These are phyloP conservation scores for Daubentonia madagascariensis DNA, from an alignment of 2,113 vertebrate species.

Conservation along the genomic window DNA sequence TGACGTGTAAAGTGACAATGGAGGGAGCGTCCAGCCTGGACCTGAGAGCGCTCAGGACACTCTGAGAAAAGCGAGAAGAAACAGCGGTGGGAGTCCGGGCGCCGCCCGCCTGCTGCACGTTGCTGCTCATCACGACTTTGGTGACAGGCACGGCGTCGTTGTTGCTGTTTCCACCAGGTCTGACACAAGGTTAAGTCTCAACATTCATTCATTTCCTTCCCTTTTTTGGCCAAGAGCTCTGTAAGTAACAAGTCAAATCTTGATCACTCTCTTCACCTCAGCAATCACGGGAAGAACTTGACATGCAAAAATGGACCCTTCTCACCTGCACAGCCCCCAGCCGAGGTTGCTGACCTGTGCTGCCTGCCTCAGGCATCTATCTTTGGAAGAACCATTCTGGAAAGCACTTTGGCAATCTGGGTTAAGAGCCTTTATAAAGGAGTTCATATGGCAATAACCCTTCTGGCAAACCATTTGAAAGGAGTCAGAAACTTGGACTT, in stretches of 20 bases:
- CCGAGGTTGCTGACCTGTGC: neutral
- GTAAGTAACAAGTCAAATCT: neutral
- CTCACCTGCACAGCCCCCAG: neutral
- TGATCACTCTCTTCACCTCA: neutral
- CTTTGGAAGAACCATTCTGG: neutral
- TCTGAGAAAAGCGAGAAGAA: neutral
- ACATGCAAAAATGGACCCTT: neutral
- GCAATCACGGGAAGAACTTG: neutral
- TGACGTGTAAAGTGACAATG: neutral
- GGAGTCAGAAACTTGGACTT: neutral
- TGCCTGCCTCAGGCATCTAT: neutral
- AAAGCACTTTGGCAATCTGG: neutral
- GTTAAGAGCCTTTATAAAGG: neutral
- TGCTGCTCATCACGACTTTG: neutral
- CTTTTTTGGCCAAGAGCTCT: neutral
- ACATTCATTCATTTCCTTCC: neutral
- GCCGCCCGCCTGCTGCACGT: fast-evolving
- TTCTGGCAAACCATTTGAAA: neutral
- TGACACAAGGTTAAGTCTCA: neutral
- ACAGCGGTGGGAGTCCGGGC: fast-evolving
- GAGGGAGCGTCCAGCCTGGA: neutral
- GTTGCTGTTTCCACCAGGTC: neutral
- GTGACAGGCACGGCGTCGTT: neutral
- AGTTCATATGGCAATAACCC: neutral
- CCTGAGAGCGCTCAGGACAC: neutral